Percentiles rank a stretch among this genome's conserved stretches.
phyloP scores from a whole-genome alignment of 2,113 vertebrate species.

The human region DNA sequence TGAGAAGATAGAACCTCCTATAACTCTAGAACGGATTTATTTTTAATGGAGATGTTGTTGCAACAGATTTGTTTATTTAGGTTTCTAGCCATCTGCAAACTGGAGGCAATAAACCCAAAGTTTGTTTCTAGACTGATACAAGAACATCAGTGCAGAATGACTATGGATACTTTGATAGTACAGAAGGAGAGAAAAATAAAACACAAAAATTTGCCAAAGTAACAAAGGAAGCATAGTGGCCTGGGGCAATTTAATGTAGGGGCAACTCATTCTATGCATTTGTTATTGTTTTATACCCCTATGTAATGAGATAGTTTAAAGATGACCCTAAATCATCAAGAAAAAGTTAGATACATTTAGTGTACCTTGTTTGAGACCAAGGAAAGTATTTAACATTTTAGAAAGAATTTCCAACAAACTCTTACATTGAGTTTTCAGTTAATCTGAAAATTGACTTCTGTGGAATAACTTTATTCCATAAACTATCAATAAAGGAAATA shows the following conservation, averaged over 20 bases:
- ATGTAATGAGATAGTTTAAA: conserved; percentile 1
- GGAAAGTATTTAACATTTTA: background rate
- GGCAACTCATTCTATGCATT: background rate
- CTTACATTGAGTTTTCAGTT: conserved; percentile 26
- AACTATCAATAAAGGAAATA: conserved; percentile 15
- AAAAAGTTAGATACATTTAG: conserved; percentile 19
- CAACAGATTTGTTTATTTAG: background rate
- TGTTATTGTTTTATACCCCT: background rate
- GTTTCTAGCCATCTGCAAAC: background rate
- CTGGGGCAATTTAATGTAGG: background rate
- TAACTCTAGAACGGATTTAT: background rate
- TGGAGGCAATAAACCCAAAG: background rate
- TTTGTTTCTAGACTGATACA: background rate
- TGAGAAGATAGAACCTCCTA: background rate
- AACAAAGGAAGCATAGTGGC: background rate
- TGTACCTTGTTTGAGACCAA: conserved; percentile 27
- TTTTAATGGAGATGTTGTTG: background rate
- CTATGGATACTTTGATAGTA: background rate
- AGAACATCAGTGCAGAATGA: background rate
- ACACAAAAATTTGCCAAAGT: conserved; percentile 24
- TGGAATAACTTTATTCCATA: conserved; percentile 10
- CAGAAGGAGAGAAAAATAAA: conserved; percentile 31
- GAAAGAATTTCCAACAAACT: conserved; percentile 26
- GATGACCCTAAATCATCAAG: background rate
- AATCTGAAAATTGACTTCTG: background rate